Conservation (phyloP, 2,888 invertebrate species). For the Heliconius ismenius region DNA sequence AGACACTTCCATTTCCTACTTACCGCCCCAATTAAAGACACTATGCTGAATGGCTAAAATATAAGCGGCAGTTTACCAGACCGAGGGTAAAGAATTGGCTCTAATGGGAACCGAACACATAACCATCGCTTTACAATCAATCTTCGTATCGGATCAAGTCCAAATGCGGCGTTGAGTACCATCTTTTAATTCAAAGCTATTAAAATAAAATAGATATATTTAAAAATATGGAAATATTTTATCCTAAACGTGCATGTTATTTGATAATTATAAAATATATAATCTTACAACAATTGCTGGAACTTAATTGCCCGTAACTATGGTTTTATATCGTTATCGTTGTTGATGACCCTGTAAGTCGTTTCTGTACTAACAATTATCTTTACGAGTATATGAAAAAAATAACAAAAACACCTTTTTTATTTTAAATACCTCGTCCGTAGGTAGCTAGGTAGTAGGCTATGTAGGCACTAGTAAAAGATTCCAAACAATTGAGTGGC, state of each 20-base stretch:
- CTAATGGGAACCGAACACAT: background rate
- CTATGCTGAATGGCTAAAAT: too few species aligned
- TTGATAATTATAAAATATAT: background rate
- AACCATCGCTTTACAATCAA: too few species aligned
- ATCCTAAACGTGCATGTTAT: background rate
- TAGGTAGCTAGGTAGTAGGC: background rate
- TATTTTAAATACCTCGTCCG: background rate
- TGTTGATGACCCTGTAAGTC: background rate
- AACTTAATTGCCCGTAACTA: background rate
- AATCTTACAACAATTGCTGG: background rate
- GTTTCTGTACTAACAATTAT: background rate
- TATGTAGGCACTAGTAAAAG: too few species aligned
- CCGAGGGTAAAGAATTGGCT: too few species aligned
- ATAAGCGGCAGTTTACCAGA: too few species aligned
- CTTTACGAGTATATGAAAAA: background rate
- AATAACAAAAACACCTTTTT: background rate
- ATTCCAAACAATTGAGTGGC: background rate
- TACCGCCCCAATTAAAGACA: too few species aligned
- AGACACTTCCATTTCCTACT: too few species aligned
- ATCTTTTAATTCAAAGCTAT: too few species aligned
- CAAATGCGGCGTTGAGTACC: too few species aligned
- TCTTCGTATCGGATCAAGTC: too few species aligned
- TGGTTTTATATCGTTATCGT: background rate
- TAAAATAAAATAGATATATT: background rate
- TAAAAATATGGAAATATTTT: background rate